Evolutionary conservation across 2,888 invertebrate genomes (phyloP).

Genomic region (Pediacus dermestoides): DNA sequence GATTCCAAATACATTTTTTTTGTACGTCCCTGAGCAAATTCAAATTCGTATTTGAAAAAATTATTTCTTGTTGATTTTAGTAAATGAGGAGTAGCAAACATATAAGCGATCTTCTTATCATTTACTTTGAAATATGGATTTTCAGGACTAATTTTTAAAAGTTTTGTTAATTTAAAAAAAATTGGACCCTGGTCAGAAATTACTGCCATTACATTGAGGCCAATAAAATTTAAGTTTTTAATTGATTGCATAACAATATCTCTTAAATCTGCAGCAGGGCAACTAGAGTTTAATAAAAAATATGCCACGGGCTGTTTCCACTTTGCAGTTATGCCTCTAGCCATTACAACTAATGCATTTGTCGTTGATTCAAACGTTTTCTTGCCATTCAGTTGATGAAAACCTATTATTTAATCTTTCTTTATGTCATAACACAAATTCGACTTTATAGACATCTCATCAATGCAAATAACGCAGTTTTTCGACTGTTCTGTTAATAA

Average conservation of each 20-base stretch:
- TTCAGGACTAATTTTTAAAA: conserved; percentile 12
- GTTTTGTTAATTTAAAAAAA: conserved; percentile 14
- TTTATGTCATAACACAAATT: conserved; percentile 11
- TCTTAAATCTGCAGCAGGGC: conserved; percentile 8
- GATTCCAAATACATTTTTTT: neutral
- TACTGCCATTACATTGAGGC: conserved; percentile 9
- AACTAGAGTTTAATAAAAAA: conserved; percentile 11
- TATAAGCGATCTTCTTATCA: conserved; percentile 11
- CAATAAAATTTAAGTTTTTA: neutral
- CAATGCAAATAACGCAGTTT: neutral
- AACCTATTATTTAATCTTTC: conserved; percentile 14
- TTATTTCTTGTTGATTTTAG: conserved; percentile 3
- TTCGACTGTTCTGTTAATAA: neutral
- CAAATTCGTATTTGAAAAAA: conserved; percentile 4
- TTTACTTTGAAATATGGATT: conserved; percentile 11
- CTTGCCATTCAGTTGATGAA: conserved; percentile 8
- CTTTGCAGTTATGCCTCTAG: conserved; percentile 8
- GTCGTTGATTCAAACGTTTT: conserved; percentile 6
- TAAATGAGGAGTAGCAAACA: conserved; percentile 4
- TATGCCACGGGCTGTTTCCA: conserved; percentile 11
- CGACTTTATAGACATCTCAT: neutral
- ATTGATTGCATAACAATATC: conserved; percentile 7
- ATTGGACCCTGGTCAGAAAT: conserved; percentile 16
- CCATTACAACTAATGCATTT: conserved; percentile 11
- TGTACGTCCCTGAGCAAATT: neutral